These are phyloP conservation scores for Pollenia labialis DNA, from an alignment of 2,888 invertebrate genomes.

Conservation along the genomic window DNA sequence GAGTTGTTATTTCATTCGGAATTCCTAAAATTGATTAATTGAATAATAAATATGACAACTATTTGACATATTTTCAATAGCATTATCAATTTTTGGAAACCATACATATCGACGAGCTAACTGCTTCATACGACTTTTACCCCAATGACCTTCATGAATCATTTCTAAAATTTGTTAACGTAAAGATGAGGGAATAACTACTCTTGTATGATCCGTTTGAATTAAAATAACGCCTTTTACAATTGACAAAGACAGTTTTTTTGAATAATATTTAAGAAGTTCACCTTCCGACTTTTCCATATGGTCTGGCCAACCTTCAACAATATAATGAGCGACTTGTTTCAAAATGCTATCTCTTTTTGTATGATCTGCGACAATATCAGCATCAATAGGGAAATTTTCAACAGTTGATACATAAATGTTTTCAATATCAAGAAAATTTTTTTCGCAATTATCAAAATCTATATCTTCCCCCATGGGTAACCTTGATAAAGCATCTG, in stretches of 20 bases:
- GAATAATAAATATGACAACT: no score
- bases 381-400: no score
- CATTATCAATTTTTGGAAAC: no score
- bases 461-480: slow-evolving; percentile 63
- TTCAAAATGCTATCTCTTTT: slow-evolving; percentile 24
- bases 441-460: slow-evolving; percentile 67
- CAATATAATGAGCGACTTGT: slow-evolving; percentile 54
- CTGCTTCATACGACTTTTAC: no score
- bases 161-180: slow-evolving; percentile 45
- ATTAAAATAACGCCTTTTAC: slow-evolving; percentile 56
- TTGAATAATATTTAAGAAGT: no score
- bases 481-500: no score
- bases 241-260: slow-evolving; percentile 46
- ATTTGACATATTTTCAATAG: no score
- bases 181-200: slow-evolving; percentile 51
- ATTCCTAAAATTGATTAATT: no score
- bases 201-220: slow-evolving; percentile 58
- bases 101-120: no score
- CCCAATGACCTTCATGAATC: slow-evolving; percentile 71
- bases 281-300: slow-evolving; percentile 21
- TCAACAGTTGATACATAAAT: no score
- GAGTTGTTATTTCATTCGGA: no score
- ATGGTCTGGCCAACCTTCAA: no score
- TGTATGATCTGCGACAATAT: slow-evolving; percentile 29
- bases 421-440: slow-evolving; percentile 47